These are phyloP conservation scores for Rapana venosa DNA, from an alignment of 2,888 invertebrate genomes.

Conservation along the genomic window DNA sequence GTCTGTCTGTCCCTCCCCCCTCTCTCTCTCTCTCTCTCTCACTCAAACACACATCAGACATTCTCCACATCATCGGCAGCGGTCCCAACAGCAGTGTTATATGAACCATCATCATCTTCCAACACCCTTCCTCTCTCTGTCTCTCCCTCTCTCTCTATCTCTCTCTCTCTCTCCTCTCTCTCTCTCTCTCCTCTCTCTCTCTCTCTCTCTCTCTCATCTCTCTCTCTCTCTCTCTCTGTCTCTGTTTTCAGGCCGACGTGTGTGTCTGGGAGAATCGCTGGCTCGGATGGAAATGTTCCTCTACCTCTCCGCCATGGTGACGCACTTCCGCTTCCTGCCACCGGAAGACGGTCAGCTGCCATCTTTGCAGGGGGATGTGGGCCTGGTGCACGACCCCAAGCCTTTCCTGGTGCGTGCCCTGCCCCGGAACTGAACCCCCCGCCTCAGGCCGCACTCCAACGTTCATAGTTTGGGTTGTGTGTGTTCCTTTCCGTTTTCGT, in stretches of 20 bases:
- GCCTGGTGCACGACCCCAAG: constrained; percentile 14
- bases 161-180: too few relatives aligned
- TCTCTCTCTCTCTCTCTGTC: not conserved
- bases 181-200: not conserved
- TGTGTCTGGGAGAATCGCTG: constrained; percentile 41
- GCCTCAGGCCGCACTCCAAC: too few relatives aligned
- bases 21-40: too few relatives aligned
- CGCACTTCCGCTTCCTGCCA: constrained; percentile 43
- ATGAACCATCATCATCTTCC: too few relatives aligned
- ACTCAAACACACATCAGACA: too few relatives aligned
- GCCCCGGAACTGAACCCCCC: not conserved
- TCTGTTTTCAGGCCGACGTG: constrained; percentile 24
- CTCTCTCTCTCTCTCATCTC: constrained; percentile 15
- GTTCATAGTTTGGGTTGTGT: too few relatives aligned
- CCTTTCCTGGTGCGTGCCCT: constrained; percentile 15
- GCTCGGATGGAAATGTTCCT: constrained; percentile 44
- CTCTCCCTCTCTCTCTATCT: too few relatives aligned
- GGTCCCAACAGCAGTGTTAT: too few relatives aligned
- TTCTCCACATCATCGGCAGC: too few relatives aligned
- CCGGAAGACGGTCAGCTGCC: constrained; percentile 28
- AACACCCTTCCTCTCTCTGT: too few relatives aligned
- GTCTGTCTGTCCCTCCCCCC: too few relatives aligned
- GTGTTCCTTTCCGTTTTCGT: too few relatives aligned
- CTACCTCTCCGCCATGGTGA: constrained; percentile 40
- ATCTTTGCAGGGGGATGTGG: constrained; percentile 19